Percentiles rank a stretch among this genome's conserved stretches.
Conservation (phyloP, 2,888 invertebrate genomes). For the Cephalotes varians region DNA sequence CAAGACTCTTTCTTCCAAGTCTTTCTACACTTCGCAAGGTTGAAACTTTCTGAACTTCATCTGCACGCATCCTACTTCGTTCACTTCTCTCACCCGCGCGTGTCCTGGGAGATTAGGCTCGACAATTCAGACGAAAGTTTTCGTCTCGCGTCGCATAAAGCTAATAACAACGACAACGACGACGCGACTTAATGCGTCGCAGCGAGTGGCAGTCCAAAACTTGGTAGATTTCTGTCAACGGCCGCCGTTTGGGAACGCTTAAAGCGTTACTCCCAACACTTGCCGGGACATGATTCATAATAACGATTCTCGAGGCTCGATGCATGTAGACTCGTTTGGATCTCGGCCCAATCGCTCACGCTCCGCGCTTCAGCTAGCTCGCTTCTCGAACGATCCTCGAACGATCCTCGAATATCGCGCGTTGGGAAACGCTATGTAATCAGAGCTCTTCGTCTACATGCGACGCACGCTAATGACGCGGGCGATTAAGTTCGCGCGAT, state of each 20-base stretch:
- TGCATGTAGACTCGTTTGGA: constrained; percentile 78
- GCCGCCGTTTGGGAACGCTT: constrained; percentile 72
- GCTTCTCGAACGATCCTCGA: constrained; percentile 52
- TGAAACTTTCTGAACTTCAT: constrained; percentile 55
- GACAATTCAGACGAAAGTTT: constrained; percentile 67
- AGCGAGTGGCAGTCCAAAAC: constrained; percentile 67
- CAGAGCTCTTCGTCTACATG: constrained; percentile 55
- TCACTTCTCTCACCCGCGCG: constrained; percentile 55
- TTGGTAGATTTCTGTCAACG: constrained; percentile 74
- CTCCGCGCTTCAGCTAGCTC: constrained; percentile 40
- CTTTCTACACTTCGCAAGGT: constrained; percentile 26
- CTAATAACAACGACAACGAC: constrained; percentile 53
- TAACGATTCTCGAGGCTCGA: constrained; percentile 54
- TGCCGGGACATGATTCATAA: constrained; percentile 71
- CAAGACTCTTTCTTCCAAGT: constrained; percentile 34
- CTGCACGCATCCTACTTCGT: constrained; percentile 58
- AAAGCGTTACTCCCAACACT: constrained; percentile 68
- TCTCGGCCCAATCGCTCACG: constrained; percentile 73
- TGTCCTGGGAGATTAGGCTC: constrained; percentile 72
- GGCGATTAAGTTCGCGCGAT: constrained; percentile 57
- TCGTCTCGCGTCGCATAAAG: constrained; percentile 51
- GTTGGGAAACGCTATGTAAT: constrained; percentile 51
- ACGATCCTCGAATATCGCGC: constrained; percentile 53
- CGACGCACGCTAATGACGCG: constrained; percentile 55
- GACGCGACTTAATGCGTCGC: constrained; percentile 76